phyloP scores from a whole-genome alignment of 2,888 invertebrate genomes.

The Argyresthia goedartella region DNA sequence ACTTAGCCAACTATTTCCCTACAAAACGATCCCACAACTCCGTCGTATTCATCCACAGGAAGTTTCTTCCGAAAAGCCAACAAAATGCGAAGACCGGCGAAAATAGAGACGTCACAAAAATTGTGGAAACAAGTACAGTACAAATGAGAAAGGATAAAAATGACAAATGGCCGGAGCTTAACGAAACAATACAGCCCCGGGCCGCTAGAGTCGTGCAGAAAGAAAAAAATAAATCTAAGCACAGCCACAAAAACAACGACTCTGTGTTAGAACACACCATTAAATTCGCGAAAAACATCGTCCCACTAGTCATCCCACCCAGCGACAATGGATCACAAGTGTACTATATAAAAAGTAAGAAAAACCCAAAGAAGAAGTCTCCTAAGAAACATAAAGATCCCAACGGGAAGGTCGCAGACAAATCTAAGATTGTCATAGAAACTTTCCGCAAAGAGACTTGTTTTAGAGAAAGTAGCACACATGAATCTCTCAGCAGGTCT shows the following conservation, averaged over 20 bases:
- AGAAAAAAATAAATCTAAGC: conserved; percentile 14
- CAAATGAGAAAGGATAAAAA: conserved; percentile 11
- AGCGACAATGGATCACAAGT: conserved; percentile 29
- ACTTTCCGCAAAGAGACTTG: conserved; percentile 25
- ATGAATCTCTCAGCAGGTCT: conserved; percentile 33
- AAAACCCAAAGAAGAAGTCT: conserved; percentile 11
- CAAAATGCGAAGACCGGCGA: conserved; percentile 10
- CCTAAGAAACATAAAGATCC: neutral
- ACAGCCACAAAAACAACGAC: conserved; percentile 18
- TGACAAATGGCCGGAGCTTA: conserved; percentile 31
- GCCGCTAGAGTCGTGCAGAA: conserved; percentile 11
- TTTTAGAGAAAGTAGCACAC: conserved; percentile 23
- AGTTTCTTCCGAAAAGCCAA: conserved; percentile 18
- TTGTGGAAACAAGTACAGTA: neutral
- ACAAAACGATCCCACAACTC: conserved; percentile 38
- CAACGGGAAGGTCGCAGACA: neutral
- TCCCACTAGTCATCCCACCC: conserved; percentile 48
- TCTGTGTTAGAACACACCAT: conserved; percentile 44
- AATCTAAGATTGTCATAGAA: conserved; percentile 15
- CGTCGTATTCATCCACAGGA: conserved; percentile 47
- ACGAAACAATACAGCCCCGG: neutral
- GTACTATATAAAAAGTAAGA: conserved; percentile 29
- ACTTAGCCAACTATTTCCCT: conserved; percentile 41
- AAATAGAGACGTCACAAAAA: conserved; percentile 1
- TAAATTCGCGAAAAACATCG: conserved; percentile 42